Evolutionary conservation across 2,888 invertebrate species (phyloP), one percentile per base, ranked within the genome.

Genomic region (Scaptomyza tumidula): DNA sequence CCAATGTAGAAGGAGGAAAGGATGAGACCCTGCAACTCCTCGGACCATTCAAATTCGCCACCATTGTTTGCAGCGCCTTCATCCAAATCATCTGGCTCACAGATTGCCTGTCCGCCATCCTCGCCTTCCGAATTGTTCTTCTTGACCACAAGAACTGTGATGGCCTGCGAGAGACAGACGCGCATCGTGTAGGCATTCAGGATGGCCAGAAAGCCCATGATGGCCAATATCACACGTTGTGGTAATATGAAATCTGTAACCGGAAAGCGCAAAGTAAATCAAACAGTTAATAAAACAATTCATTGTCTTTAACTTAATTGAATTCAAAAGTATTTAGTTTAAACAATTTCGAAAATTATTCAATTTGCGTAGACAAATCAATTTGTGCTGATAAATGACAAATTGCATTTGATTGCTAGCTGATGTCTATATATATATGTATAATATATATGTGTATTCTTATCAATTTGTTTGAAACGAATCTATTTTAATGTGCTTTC

Each of bases 1-100:
- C 97, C 97, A 93, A 96, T 97, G 92, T 96, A 97, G 91, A 97
- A 97, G 0, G 96, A 94, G 50, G 96, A 95, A 3, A 97, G 93
- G 45, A 97, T 96, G 41, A 96, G 91, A 0, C 97, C 97, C 92
- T 96, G 95, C 2, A 94, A 93, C 60, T 94, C 92, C 89, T 95
- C 94, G 55, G 94, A 93, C 96, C 96, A 96, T 35, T 95, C 94
- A 89, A 65, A 91, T 0, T 62, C 50, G n/a, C 91, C 91, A 5
- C 81, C 71, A 27, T 55, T 71, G 39, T 45, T 3, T 13, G 50
- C 14, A 2, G 19, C 0, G 14, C 64, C 57, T 0, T 54, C 62
- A 13, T 80, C 88, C 41, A 83, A 46, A 63, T 87, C 75, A 62
- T 91, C 90, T 4, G 89, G 68, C 0, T 64, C 60, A 66, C 92